Evolutionary conservation across 2,888 invertebrate genomes (phyloP).

Genomic region (Philonicus albiceps): DNA sequence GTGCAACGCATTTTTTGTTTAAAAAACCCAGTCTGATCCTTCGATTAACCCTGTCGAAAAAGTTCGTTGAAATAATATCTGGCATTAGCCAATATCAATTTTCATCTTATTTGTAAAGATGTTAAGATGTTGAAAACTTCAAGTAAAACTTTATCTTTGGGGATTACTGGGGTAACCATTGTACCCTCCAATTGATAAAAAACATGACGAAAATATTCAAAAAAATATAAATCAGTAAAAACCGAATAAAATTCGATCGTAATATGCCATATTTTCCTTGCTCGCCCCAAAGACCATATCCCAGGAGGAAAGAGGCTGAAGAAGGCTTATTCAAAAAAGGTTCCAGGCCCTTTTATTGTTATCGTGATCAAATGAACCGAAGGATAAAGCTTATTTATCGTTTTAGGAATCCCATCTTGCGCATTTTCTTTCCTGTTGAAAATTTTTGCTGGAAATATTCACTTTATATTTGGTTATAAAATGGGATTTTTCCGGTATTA

Average conservation of each 20-base stretch:
- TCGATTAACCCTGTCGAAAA: background rate
- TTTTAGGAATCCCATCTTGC: constrained; percentile 18
- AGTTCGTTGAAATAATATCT: background rate
- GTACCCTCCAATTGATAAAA: background rate
- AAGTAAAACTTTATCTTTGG: background rate
- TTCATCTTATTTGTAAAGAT: background rate
- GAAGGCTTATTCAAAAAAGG: constrained; percentile 6
- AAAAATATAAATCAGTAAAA: constrained; percentile 9
- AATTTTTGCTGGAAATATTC: background rate
- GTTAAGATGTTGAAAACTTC: background rate
- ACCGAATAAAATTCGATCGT: constrained; percentile 1
- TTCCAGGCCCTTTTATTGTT: constrained; percentile 34
- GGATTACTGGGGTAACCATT: background rate
- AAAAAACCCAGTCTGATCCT: background rate
- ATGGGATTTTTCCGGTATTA: background rate
- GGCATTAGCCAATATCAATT: background rate
- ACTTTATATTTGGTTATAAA: constrained; percentile 18
- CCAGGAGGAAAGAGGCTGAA: background rate
- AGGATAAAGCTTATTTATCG: constrained; percentile 43
- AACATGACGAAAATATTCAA: background rate
- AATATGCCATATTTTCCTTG: background rate
- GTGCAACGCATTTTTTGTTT: background rate
- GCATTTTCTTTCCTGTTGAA: constrained; percentile 3
- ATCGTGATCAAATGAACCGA: constrained; percentile 40
- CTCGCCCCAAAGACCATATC: background rate